Evolutionary conservation across 2,797 vertebrate genomes (phyloP).

Genomic region (Urophycis tenuis): DNA sequence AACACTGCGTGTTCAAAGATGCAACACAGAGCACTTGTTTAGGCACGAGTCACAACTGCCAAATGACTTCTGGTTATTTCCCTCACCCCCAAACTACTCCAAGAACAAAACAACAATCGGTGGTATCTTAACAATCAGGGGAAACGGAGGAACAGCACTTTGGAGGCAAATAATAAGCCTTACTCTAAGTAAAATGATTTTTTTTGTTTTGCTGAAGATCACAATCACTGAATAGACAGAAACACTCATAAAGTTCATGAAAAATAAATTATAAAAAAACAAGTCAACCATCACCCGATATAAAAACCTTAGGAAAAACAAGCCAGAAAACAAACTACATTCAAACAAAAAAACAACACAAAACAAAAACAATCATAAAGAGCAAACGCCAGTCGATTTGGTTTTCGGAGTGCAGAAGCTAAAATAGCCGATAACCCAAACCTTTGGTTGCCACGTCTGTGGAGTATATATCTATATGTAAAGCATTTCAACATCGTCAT

Average conservation of each 20-base stretch:
- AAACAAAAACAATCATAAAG: not conserved
- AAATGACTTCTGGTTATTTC: not conserved
- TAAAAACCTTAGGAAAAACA: conserved; percentile 3
- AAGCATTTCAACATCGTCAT: not conserved
- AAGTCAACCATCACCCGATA: not conserved
- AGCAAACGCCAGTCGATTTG: not conserved
- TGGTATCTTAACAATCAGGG: not conserved
- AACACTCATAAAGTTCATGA: not conserved
- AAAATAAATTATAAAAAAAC: not conserved
- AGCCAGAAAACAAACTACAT: not conserved
- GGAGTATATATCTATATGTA: not conserved
- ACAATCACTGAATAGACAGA: not conserved
- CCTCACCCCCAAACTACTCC: not conserved
- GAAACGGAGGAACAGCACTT: not conserved
- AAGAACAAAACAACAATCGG: not conserved
- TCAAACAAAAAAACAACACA: not conserved
- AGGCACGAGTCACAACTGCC: not conserved
- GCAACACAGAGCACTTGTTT: not conserved
- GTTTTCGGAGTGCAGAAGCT: not conserved
- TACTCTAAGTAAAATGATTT: too few relatives aligned
- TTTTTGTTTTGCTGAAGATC: not conserved
- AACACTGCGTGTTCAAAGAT: not conserved
- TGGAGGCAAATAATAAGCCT: too few relatives aligned
- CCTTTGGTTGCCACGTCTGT: not conserved
- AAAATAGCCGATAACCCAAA: not conserved